Conservation (phyloP, 2,797 vertebrate species). For the Intellagama lesueurii region DNA sequence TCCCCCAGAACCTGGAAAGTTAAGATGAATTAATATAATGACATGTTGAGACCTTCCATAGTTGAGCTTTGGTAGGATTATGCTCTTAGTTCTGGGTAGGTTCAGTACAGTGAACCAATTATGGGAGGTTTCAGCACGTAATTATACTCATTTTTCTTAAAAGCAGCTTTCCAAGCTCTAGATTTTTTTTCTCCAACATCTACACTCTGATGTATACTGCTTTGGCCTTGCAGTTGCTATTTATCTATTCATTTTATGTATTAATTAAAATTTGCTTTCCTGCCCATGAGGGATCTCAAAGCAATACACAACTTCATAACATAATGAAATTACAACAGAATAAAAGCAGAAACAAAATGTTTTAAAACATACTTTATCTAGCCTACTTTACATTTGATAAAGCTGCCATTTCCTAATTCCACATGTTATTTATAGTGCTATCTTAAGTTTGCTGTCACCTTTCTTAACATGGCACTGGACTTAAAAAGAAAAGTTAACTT, state of each 20-base stretch:
- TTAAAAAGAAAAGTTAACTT: conserved; percentile 24
- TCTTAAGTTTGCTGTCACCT: conserved; percentile 31
- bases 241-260: background rate
- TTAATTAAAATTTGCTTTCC: background rate
- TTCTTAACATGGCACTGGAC: conserved; percentile 52
- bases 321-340: background rate
- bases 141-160: background rate
- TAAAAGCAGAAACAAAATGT: background rate
- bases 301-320: background rate
- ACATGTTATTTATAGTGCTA: conserved; percentile 44
- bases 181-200: background rate
- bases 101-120: background rate
- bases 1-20: background rate
- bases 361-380: background rate
- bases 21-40: background rate
- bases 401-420: background rate
- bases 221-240: background rate
- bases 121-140: background rate
- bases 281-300: background rate
- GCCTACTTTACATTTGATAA: background rate
- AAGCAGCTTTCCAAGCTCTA: background rate
- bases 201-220: background rate
- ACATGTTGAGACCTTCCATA: background rate
- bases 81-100: background rate
- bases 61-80: background rate